Evolutionary conservation across 2,797 vertebrate genomes (phyloP).

Genomic region (Poecilia velifera): DNA sequence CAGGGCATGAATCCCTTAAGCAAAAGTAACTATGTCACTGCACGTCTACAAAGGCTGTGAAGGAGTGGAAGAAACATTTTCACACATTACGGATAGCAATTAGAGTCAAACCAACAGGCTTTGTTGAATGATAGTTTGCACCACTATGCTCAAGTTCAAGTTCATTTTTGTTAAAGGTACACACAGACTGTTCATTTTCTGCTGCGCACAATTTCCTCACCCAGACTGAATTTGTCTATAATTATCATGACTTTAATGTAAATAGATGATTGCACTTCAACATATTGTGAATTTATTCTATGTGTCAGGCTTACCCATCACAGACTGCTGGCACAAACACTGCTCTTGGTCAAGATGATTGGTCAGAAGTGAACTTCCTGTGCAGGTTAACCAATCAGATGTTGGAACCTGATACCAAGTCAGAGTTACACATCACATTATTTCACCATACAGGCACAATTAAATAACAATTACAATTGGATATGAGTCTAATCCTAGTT

Average conservation of each 20-base stretch:
- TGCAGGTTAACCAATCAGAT: not conserved
- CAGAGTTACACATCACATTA: not conserved
- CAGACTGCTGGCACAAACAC: not conserved
- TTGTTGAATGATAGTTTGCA: not conserved
- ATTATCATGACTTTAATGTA: not conserved
- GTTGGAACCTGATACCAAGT: not conserved
- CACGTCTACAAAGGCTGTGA: not conserved
- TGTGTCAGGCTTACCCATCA: not conserved
- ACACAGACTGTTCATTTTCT: not conserved
- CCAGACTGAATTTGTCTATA: not conserved
- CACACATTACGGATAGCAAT: no score
- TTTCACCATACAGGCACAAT: not conserved
- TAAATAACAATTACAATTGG: not conserved
- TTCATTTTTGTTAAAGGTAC: not conserved
- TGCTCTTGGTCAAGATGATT: not conserved
- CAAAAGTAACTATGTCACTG: slow-evolving; percentile 25
- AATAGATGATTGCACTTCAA: not conserved
- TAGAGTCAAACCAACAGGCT: not conserved
- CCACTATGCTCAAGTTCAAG: not conserved
- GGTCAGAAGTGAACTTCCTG: not conserved
- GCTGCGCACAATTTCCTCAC: not conserved
- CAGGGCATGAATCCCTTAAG: slow-evolving; percentile 43
- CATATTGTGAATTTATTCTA: not conserved
- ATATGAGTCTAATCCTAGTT: not conserved
- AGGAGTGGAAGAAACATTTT: not conserved